Conservation (phyloP, 2,113 vertebrate genomes). For the Emydocephalus ijimae region DNA sequence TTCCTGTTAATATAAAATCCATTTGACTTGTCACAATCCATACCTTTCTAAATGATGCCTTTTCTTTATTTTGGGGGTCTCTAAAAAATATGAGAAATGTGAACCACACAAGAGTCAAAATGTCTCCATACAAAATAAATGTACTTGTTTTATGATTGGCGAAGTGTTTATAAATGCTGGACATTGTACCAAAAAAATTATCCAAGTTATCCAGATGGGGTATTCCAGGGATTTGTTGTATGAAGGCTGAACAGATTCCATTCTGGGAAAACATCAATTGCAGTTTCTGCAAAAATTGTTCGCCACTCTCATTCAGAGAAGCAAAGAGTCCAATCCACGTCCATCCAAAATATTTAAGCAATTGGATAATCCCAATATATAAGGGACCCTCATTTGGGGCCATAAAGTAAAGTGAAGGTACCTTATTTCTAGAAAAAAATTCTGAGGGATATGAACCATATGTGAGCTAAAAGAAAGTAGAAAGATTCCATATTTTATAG, state of each 20-base stretch:
- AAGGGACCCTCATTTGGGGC: neutral
- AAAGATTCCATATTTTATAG: neutral
- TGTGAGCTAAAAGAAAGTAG: neutral
- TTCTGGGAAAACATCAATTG: neutral
- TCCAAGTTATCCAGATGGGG: neutral
- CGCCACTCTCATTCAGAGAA: neutral
- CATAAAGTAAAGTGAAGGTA: neutral
- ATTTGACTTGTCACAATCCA: neutral
- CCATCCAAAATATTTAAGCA: conserved; percentile 1
- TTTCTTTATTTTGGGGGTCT: neutral
- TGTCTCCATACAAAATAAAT: neutral
- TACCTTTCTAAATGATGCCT: neutral
- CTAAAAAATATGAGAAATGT: neutral
- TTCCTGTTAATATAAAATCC: neutral
- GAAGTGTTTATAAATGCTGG: neutral
- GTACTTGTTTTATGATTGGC: neutral
- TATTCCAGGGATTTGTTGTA: neutral
- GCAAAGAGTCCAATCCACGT: neutral
- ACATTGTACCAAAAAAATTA: neutral
- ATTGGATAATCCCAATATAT: neutral
- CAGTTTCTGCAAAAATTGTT: neutral
- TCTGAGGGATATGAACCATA: neutral
- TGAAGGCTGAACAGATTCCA: neutral
- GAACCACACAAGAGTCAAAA: neutral
- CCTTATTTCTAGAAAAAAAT: neutral